These are phyloP conservation scores for Seira sanloemensis DNA, from an alignment of 2,888 invertebrate species.

Conservation along the genomic window DNA sequence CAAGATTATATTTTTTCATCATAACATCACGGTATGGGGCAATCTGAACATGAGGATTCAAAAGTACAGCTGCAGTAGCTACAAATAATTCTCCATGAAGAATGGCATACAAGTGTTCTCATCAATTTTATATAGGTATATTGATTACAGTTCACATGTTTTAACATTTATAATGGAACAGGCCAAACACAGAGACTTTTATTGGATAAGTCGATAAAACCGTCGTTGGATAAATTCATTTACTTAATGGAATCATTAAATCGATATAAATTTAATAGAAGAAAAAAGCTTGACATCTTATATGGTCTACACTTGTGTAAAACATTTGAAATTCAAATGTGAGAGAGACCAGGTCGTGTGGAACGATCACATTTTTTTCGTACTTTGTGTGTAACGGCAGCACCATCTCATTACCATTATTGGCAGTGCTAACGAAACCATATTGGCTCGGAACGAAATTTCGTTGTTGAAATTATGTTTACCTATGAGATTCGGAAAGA, in stretches of 20 bases:
- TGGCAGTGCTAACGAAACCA: background rate
- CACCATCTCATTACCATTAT: constrained; percentile 13
- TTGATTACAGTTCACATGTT: background rate
- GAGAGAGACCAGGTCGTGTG: too few species aligned
- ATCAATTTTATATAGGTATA: background rate
- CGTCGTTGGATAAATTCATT: too few species aligned
- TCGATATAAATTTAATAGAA: background rate
- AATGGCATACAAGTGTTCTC: background rate
- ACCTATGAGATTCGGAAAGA: background rate
- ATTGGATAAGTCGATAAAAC: too few species aligned
- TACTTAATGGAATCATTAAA: background rate
- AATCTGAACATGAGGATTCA: background rate
- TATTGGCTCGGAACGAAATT: background rate
- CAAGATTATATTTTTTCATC: background rate
- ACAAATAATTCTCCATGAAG: background rate
- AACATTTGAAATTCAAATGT: constrained; percentile 1
- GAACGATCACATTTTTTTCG: too few species aligned
- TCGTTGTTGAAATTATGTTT: background rate
- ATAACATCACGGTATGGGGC: background rate
- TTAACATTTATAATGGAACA: background rate
- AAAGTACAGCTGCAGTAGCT: background rate
- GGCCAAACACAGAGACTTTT: too few species aligned
- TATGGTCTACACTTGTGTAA: background rate
- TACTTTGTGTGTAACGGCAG: too few species aligned
- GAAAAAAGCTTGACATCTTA: background rate